Percentiles rank a stretch among this genome's conserved stretches.
phyloP scores from a whole-genome alignment of 2,888 invertebrate genomes.

The Orgyia antiqua region DNA sequence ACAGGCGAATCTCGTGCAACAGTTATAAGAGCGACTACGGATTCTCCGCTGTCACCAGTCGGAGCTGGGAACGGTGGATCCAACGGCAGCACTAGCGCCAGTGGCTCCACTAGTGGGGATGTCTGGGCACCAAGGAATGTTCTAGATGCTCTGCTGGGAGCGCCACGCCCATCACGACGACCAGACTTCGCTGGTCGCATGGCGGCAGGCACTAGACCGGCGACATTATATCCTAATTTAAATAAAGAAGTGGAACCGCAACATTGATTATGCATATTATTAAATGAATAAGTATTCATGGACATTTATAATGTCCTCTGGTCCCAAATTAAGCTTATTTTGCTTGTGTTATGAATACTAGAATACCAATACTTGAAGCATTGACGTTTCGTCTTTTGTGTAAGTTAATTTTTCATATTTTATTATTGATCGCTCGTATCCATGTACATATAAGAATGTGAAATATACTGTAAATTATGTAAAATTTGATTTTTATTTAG shows the following conservation, averaged over 20 bases:
- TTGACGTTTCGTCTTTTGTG: too few relatives aligned
- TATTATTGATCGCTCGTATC: too few relatives aligned
- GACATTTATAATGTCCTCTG: too few relatives aligned
- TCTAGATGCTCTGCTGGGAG: slow-evolving; percentile 73
- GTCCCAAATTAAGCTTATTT: too few relatives aligned
- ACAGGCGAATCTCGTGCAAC: slow-evolving; percentile 62
- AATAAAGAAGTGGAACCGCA: slow-evolving; percentile 58
- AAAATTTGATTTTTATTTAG: too few relatives aligned
- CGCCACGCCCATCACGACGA: slow-evolving; percentile 70
- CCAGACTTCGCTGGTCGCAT: slow-evolving; percentile 82
- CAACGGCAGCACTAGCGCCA: slow-evolving; percentile 30
- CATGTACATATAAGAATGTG: too few relatives aligned
- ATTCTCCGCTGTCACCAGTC: slow-evolving; percentile 91
- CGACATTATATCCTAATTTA: slow-evolving; percentile 87
- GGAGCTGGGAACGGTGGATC: slow-evolving; percentile 61
- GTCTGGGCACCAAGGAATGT: slow-evolving; percentile 70
- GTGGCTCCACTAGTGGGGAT: slow-evolving; percentile 28
- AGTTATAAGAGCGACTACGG: slow-evolving; percentile 85
- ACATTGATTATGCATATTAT: slow-evolving; percentile 28
- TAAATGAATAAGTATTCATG: too few relatives aligned
- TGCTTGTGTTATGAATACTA: too few relatives aligned
- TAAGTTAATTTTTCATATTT: too few relatives aligned
- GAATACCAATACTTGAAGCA: too few relatives aligned
- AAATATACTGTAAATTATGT: too few relatives aligned
- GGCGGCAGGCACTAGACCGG: slow-evolving; percentile 80